Conservation (phyloP, 1,140 invertebrate genomes). For the Aphaenogaster floridana region DNA sequence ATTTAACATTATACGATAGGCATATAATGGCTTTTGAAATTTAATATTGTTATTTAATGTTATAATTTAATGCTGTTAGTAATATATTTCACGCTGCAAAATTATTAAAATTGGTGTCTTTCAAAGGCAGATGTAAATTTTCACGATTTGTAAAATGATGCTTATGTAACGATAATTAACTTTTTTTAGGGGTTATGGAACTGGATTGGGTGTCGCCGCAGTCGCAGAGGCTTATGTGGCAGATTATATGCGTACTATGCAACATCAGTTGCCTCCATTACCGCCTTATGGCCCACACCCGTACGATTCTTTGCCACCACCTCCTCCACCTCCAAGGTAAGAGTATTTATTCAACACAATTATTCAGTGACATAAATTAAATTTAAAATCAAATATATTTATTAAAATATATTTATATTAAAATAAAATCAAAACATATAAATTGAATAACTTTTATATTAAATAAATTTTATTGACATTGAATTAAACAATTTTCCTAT, state of each 20-base stretch:
- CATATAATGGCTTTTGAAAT: not conserved
- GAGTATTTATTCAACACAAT: not conserved
- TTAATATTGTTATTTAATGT: not conserved
- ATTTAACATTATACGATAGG: not conserved
- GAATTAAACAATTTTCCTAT: not conserved
- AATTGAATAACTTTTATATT: slow-evolving; percentile 10
- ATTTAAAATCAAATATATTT: not conserved
- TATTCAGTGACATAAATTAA: not conserved
- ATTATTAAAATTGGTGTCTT: not conserved
- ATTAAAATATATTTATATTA: not conserved
- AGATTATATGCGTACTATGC: slow-evolving; percentile 94
- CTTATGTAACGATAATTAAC: slow-evolving; percentile 31
- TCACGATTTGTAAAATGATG: not conserved
- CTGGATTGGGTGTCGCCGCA: slow-evolving; percentile 87
- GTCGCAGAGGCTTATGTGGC: slow-evolving; percentile 92
- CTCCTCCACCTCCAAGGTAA: slow-evolving; percentile 88
- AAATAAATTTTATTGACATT: not conserved
- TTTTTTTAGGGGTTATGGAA: slow-evolving; percentile 81
- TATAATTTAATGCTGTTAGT: not conserved
- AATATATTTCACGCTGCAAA: not conserved
- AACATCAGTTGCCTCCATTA: slow-evolving; percentile 92
- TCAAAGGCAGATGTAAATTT: not conserved
- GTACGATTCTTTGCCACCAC: slow-evolving; percentile 92
- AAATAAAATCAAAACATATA: not conserved
- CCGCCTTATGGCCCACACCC: slow-evolving; percentile 90